phyloP scores from a whole-genome alignment of 2,797 vertebrate species.

The Novumbra hubbsi region DNA sequence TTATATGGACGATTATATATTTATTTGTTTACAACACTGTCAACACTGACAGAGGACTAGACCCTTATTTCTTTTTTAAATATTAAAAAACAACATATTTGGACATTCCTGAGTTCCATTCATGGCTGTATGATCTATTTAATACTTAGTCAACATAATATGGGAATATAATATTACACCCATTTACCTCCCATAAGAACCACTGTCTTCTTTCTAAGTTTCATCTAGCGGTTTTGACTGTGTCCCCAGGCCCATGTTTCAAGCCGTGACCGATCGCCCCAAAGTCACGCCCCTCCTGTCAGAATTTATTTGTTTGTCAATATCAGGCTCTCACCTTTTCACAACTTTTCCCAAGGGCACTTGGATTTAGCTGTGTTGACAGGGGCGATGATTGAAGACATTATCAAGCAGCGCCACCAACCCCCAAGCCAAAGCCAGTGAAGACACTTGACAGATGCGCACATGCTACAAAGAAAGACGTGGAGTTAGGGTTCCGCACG shows the following conservation, averaged over 20 bases:
- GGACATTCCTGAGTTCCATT: too few species aligned
- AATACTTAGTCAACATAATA: background rate
- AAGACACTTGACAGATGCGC: slow-evolving; percentile 57
- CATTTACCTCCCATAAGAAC: background rate
- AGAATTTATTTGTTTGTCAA: slow-evolving; percentile 83
- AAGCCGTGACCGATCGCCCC: slow-evolving; percentile 69
- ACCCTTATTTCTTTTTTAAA: too few species aligned
- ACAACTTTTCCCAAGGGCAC: slow-evolving; percentile 80
- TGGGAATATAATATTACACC: too few species aligned
- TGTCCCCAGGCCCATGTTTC: slow-evolving; percentile 39
- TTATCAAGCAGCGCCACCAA: slow-evolving; percentile 74
- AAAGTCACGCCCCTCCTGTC: slow-evolving; percentile 64
- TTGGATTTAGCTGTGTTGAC: slow-evolving; percentile 76
- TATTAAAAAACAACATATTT: too few species aligned
- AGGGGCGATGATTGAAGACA: slow-evolving; percentile 80
- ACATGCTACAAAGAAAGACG: slow-evolving; percentile 7
- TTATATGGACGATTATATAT: too few species aligned
- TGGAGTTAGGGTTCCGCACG: slow-evolving; percentile 25
- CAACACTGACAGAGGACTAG: too few species aligned
- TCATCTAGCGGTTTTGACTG: background rate
- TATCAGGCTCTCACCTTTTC: slow-evolving; percentile 78
- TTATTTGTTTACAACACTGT: too few species aligned
- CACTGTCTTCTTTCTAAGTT: too few species aligned
- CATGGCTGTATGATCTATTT: background rate
- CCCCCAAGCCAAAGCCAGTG: slow-evolving; percentile 69